These are phyloP conservation scores for Stramonita haemastoma DNA, from an alignment of 2,888 invertebrate species.

Conservation along the genomic window DNA sequence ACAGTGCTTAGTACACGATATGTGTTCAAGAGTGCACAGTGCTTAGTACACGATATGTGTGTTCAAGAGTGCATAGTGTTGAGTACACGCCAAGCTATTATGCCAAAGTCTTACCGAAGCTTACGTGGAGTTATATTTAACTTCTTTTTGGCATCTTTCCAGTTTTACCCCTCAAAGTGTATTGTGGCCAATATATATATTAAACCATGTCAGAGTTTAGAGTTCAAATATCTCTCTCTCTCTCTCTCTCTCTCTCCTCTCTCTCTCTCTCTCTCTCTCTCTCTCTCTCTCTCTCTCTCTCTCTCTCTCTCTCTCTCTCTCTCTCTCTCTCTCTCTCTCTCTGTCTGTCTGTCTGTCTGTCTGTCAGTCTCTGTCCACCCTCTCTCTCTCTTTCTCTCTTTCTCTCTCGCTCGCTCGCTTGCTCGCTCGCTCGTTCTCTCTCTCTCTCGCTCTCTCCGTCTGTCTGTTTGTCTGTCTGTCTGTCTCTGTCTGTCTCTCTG, in stretches of 20 bases:
- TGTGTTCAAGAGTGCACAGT: no score
- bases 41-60: no score
- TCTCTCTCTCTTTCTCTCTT: background rate
- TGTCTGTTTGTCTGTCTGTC: background rate
- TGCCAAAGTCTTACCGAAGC: no score
- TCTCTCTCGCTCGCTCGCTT: background rate
- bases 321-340: background rate
- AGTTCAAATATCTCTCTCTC: no score
- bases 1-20: no score
- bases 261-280: background rate
- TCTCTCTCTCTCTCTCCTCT: slow-evolving; percentile 1
- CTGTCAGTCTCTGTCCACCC: background rate
- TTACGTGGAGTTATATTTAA: no score
- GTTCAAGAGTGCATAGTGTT: no score
- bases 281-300: background rate
- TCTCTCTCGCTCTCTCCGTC: background rate
- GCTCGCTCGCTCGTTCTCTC: background rate
- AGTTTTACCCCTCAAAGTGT: no score
- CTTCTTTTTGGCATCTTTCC: no score
- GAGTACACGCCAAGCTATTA: no score
- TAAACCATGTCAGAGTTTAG: no score
- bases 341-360: background rate
- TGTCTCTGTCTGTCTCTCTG: background rate
- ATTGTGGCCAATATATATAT: no score
- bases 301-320: background rate